Evolutionary conservation across 2,888 invertebrate genomes (phyloP).

Genomic region (Colletes collaris): DNA sequence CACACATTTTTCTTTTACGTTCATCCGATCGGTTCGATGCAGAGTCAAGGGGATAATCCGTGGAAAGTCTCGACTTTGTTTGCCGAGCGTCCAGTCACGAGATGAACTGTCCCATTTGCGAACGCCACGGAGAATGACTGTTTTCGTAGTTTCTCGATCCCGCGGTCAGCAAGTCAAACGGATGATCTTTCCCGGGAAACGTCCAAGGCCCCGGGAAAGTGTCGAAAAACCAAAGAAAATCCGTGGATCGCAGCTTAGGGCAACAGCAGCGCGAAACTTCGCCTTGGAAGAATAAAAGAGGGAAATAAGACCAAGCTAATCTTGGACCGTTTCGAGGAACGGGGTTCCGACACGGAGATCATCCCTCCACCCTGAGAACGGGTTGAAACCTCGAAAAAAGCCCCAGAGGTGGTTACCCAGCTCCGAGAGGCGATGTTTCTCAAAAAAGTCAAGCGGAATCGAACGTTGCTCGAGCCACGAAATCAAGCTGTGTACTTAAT

Average conservation of each 20-base stretch:
- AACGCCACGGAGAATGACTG: not conserved
- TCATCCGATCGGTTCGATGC: not conserved
- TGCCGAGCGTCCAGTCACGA: conserved; percentile 12
- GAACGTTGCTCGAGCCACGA: conserved; percentile 17
- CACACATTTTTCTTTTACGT: too few species aligned
- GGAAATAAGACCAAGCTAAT: conserved; percentile 53
- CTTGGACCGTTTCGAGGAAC: conserved; percentile 29
- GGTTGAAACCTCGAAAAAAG: conserved; percentile 48
- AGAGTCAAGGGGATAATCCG: conserved; percentile 37
- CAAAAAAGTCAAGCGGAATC: conserved; percentile 51
- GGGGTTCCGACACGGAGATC: conserved; percentile 51
- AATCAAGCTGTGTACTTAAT: conserved; percentile 58
- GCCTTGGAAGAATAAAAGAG: conserved; percentile 25
- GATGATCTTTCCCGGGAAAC: conserved; percentile 43
- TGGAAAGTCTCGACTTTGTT: conserved; percentile 5
- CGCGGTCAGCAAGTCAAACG: conserved; percentile 51
- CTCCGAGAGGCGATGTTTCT: conserved; percentile 1
- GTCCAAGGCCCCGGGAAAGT: not conserved
- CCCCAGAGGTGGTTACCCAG: too few species aligned
- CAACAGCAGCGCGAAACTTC: conserved; percentile 6
- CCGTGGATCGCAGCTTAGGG: conserved; percentile 43
- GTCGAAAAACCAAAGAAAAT: conserved; percentile 39
- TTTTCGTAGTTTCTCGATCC: not conserved
- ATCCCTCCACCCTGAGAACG: conserved; percentile 49
- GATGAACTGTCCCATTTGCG: conserved; percentile 3